Evolutionary conservation across 2,113 vertebrate genomes (phyloP).

Genomic region (Chaenocephalus aceratus): DNA sequence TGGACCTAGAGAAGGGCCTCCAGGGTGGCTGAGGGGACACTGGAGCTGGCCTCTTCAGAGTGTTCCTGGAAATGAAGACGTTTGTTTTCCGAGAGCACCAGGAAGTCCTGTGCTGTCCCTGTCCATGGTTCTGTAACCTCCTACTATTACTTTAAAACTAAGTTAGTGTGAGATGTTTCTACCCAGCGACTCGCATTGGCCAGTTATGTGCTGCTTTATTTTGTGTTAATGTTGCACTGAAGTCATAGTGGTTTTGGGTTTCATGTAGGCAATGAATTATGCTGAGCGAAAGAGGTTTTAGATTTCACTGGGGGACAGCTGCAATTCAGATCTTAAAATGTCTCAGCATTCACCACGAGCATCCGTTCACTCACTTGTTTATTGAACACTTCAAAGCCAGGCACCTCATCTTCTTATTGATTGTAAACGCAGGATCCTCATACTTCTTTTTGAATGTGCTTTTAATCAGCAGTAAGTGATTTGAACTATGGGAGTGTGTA

Average conservation of each 20-base stretch:
- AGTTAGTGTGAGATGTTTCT: slow-evolving; percentile 7
- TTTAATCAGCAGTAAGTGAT: neutral
- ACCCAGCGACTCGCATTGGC: neutral
- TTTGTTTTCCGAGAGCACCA: neutral
- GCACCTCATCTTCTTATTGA: neutral
- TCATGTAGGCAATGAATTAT: slow-evolving; percentile 61
- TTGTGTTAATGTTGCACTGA: slow-evolving; percentile 55
- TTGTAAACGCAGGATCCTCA: neutral
- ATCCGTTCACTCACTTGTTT: slow-evolving; percentile 17
- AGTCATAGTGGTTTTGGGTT: slow-evolving; percentile 61
- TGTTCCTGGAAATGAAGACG: neutral
- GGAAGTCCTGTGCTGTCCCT: slow-evolving; percentile 52
- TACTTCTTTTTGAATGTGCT: neutral
- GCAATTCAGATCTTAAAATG: slow-evolving; percentile 66
- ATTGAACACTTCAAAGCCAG: neutral
- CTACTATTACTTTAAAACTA: slow-evolving; percentile 11
- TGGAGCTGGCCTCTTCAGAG: slow-evolving; percentile 30
- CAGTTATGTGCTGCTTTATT: slow-evolving; percentile 42
- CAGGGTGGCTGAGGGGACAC: neutral
- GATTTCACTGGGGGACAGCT: slow-evolving; percentile 71
- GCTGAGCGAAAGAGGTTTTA: slow-evolving; percentile 59
- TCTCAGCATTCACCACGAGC: slow-evolving; percentile 43
- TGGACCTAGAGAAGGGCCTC: no score
- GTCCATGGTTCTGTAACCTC: slow-evolving; percentile 80
- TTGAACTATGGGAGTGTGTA: neutral